Base-by-base conservation (phyloP, 2,888 invertebrate genomes). In the Rhagophthalmus giganteus region DNA sequence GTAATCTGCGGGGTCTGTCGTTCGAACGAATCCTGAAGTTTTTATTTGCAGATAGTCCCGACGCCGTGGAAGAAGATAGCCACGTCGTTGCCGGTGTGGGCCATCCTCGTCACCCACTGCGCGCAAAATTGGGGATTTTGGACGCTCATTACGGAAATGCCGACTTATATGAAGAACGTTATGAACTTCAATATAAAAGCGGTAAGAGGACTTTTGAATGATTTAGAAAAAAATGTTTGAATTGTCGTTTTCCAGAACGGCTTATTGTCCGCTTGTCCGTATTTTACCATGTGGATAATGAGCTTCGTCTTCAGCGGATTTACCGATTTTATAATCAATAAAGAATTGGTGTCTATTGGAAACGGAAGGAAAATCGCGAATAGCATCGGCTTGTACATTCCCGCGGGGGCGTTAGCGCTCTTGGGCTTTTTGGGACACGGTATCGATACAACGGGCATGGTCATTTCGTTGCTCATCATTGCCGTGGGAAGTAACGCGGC, bases 91-190 rank as follows among this genome's bases (percentile, higher is more conserved):
- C 88, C 91, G 0, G 86, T 91, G 67, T 84, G 86, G 81, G 84
- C 88, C 0, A 76, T 90, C 1, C 69, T 88, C 1, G 65, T 86
- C 1, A 82, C 84, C 0, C 90, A 90, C 66, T 81, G 84, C 55
- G 83, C 86, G 0, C 86, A 90, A 61, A 83, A 81, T 62, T 86
- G 89, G 80, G 90, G 90, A 12, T 90, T 87, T 73, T 90, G 88
- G 86, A 89, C 88, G 15, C 75, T 91, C 12, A 76, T 90, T 0
- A 89, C 90, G 0, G 86, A 90, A 70, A 84, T 88, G 65, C 90
- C 91, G 0, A 81, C 85, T 0, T 91, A 89, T 67, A 84, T 91
- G 82, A 82, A 81, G 60, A 80, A 82, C 37, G 83, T 89, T 1
- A 78, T 90, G 1, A 76, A 80, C 40, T 87, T 85, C 60, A 79